Evolutionary conservation across 2,113 vertebrate species (phyloP).

Genomic region (Mesembrinibis cayennensis): DNA sequence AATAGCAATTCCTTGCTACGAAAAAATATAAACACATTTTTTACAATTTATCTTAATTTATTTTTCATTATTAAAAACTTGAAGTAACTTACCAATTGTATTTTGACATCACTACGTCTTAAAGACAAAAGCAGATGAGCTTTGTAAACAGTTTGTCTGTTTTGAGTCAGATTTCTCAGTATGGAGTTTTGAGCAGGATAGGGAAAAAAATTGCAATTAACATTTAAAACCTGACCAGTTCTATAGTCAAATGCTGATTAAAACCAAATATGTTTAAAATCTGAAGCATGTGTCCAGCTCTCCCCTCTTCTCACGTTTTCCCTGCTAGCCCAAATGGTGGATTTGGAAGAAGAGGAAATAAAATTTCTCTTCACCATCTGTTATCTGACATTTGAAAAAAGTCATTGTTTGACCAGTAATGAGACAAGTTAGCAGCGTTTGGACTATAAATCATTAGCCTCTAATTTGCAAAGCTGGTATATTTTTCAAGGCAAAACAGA

Average conservation of each 20-base stretch:
- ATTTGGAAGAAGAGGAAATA: not conserved
- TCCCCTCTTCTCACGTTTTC: not conserved
- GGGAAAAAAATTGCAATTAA: not conserved
- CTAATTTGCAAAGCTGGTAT: not conserved
- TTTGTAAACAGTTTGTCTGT: not conserved
- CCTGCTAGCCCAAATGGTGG: not conserved
- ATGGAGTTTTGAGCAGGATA: not conserved
- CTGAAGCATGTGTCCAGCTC: not conserved
- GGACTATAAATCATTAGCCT: not conserved
- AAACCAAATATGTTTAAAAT: not conserved
- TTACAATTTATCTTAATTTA: not conserved
- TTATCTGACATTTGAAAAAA: conserved; percentile 21
- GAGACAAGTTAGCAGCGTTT: not conserved
- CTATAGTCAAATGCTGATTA: not conserved
- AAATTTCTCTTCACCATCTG: conserved; percentile 18
- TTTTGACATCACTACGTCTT: not conserved
- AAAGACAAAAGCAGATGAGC: not conserved
- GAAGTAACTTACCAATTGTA: not conserved
- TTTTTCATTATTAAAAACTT: not conserved
- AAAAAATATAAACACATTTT: not conserved
- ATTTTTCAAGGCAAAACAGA: conserved; percentile 3
- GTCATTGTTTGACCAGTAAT: not conserved
- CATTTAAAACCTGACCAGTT: not conserved
- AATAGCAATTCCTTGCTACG: not conserved
- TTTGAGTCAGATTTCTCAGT: not conserved